phyloP scores from a whole-genome alignment of 2,888 invertebrate species.

The Halocaridina rubra region DNA sequence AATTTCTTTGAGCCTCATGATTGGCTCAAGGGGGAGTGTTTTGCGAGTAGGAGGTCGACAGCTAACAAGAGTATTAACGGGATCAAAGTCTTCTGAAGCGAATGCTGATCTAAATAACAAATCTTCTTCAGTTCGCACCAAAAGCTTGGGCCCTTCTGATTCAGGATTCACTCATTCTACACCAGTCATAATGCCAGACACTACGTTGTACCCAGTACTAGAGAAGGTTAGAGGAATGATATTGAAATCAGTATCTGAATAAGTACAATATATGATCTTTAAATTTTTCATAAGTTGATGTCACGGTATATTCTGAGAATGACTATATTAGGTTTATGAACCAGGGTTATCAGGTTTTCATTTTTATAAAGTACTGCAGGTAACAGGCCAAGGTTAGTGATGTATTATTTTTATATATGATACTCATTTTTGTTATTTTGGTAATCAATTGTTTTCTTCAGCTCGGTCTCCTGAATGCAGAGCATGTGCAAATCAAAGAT shows the following conservation, averaged over 20 bases:
- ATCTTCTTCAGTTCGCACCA: neutral
- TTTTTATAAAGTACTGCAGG: too few relatives aligned
- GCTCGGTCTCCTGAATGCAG: constrained; percentile 18
- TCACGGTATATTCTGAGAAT: too few relatives aligned
- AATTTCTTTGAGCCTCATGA: constrained; percentile 19
- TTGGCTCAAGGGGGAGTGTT: constrained; percentile 25
- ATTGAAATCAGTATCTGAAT: too few relatives aligned
- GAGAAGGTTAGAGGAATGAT: constrained; percentile 40
- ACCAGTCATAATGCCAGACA: neutral
- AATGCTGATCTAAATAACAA: neutral
- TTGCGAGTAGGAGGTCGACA: constrained; percentile 48
- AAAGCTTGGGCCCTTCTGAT: neutral
- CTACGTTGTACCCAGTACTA: constrained; percentile 16
- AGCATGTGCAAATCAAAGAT: constrained; percentile 34
- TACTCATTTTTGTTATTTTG: too few relatives aligned
- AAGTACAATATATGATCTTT: too few relatives aligned
- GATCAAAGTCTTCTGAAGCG: neutral
- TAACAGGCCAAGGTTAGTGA: too few relatives aligned
- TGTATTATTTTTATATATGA: too few relatives aligned
- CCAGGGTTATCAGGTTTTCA: too few relatives aligned
- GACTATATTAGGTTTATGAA: too few relatives aligned
- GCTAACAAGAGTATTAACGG: constrained; percentile 20
- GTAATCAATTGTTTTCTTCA: neutral
- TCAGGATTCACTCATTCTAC: neutral
- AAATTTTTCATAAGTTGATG: too few relatives aligned